Conservation (phyloP, 2,113 vertebrate genomes). For the Pardalotus punctatus region DNA sequence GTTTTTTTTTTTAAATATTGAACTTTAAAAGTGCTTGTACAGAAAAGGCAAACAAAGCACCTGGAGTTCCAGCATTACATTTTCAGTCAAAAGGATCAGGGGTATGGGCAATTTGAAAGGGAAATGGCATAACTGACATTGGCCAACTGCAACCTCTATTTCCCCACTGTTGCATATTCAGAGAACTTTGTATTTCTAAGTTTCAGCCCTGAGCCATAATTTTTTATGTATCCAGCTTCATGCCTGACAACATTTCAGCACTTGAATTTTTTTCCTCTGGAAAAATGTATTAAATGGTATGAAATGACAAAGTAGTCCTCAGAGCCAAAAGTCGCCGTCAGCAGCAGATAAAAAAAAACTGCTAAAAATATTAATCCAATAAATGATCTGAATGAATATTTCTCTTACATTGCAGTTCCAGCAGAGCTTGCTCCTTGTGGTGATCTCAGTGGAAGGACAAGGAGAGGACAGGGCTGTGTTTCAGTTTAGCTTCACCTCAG, state of each 20-base stretch:
- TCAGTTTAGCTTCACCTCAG: conserved; percentile 3
- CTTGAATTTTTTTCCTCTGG: neutral
- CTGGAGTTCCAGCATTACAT: neutral
- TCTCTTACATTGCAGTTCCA: neutral
- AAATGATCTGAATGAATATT: neutral
- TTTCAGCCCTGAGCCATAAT: neutral
- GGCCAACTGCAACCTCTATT: neutral
- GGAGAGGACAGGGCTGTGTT: neutral
- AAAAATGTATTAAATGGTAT: neutral
- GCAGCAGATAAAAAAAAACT: neutral
- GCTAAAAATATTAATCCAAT: neutral
- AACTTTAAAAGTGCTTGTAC: neutral
- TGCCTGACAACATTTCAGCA: neutral
- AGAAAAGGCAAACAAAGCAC: neutral
- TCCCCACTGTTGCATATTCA: fast-evolving
- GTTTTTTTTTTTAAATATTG: neutral
- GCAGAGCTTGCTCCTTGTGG: neutral
- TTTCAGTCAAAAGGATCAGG: neutral
- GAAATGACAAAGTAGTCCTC: neutral
- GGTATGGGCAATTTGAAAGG: neutral
- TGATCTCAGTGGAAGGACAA: neutral
- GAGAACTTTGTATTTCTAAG: neutral
- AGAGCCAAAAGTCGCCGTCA: neutral
- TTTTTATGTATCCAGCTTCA: neutral
- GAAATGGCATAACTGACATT: neutral